These are phyloP conservation scores for Crotophaga sulcirostris DNA, from an alignment of 2,113 vertebrate species.

Conservation along the genomic window DNA sequence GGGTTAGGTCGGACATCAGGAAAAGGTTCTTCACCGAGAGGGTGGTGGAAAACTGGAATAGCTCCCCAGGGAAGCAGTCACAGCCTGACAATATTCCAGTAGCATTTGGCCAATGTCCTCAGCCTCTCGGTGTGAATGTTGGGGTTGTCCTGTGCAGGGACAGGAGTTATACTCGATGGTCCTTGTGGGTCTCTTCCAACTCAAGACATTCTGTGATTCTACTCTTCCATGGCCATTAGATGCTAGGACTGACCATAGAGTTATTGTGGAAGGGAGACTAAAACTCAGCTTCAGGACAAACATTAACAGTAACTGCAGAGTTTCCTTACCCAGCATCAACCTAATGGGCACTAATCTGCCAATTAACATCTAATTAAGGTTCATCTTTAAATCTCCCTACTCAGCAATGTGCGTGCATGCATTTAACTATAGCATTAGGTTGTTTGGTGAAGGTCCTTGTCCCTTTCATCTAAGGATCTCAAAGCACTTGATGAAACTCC, in stretches of 20 bases:
- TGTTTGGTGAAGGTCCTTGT: neutral
- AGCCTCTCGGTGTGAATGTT: too few species aligned
- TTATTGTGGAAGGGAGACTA: neutral
- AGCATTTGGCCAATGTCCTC: too few species aligned
- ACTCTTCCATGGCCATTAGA: too few species aligned
- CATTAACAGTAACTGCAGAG: neutral
- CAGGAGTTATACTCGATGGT: too few species aligned
- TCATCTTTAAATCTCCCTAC: neutral
- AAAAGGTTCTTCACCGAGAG: too few species aligned
- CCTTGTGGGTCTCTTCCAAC: too few species aligned
- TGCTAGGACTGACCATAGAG: neutral
- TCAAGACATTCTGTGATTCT: too few species aligned
- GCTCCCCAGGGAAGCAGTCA: too few species aligned
- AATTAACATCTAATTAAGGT: constrained; percentile 22
- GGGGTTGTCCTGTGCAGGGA: too few species aligned
- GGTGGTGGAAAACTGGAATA: too few species aligned
- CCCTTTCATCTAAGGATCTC: constrained; percentile 56
- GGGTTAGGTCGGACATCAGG: too few species aligned
- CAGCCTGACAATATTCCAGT: too few species aligned
- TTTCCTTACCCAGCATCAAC: neutral
- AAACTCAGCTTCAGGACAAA: neutral
- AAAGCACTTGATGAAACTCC: constrained; percentile 37
- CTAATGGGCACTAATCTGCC: constrained; percentile 30
- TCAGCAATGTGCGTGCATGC: neutral
- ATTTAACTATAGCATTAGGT: neutral